These are phyloP conservation scores for Melangyna quadrimaculata DNA, from an alignment of 2,888 invertebrate genomes.

Conservation along the genomic window DNA sequence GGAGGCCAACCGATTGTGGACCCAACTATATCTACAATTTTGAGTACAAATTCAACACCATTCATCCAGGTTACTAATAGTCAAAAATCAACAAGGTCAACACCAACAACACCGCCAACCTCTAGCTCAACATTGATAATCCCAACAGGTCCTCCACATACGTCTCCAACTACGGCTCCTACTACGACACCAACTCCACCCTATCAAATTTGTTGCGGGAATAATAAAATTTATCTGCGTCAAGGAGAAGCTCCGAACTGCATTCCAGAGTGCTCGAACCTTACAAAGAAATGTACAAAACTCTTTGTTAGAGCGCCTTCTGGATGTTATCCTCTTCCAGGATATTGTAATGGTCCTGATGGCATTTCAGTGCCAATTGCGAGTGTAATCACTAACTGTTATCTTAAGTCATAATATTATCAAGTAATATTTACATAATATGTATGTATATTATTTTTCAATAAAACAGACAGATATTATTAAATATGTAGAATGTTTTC, in stretches of 20 bases:
- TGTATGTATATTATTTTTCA: no score
- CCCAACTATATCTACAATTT: neutral
- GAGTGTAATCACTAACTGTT: neutral
- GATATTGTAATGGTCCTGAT: neutral
- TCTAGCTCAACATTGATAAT: neutral
- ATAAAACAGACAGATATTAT: no score
- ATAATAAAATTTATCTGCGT: slow-evolving; percentile 3
- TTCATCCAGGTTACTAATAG: neutral
- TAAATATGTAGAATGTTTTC: no score
- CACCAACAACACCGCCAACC: neutral
- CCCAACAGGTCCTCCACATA: neutral
- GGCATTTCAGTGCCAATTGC: neutral
- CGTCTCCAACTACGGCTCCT: neutral
- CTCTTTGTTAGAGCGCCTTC: neutral
- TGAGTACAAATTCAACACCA: neutral
- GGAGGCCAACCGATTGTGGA: neutral
- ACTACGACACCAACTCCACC: neutral
- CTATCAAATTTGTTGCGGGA: neutral
- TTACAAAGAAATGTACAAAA: neutral
- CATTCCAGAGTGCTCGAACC: neutral
- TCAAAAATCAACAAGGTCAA: neutral
- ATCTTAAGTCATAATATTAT: neutral
- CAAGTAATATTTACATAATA: no score
- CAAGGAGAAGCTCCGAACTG: slow-evolving; percentile 33
- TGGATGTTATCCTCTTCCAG: slow-evolving; percentile 34